Conservation (phyloP, 2,888 invertebrate species). For the Heteromyza rotundicornis region DNA sequence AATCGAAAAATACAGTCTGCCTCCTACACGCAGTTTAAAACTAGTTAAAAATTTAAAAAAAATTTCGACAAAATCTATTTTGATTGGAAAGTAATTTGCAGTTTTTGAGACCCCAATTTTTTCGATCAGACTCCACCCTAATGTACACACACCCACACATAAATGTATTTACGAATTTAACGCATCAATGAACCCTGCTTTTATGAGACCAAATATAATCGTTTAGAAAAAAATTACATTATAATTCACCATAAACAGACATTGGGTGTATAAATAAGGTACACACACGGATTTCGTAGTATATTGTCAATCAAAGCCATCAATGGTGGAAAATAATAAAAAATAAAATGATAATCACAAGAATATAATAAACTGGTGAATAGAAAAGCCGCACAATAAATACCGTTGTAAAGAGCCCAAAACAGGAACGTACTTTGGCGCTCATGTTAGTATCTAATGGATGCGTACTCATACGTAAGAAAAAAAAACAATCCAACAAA, state of each 20-base stretch:
- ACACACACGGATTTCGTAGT: neutral
- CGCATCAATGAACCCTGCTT: neutral
- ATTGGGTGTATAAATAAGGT: neutral
- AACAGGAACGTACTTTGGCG: neutral
- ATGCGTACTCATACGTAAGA: neutral
- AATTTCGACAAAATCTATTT: too few relatives aligned
- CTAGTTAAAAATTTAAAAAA: too few relatives aligned
- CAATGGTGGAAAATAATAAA: slow-evolving; percentile 36
- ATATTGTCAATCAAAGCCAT: slow-evolving; percentile 31
- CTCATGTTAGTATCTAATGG: slow-evolving; percentile 7
- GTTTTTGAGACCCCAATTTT: too few relatives aligned
- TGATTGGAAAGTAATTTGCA: too few relatives aligned
- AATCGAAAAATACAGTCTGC: too few relatives aligned
- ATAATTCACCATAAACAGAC: neutral
- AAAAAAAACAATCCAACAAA: slow-evolving; percentile 1
- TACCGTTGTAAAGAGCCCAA: slow-evolving; percentile 2
- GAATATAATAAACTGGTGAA: slow-evolving; percentile 17
- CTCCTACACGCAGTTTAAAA: too few relatives aligned
- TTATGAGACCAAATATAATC: neutral
- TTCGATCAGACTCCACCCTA: too few relatives aligned
- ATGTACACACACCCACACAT: slow-evolving; percentile 7
- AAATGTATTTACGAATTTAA: slow-evolving; percentile 16
- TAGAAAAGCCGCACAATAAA: neutral
- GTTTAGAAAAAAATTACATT: neutral
- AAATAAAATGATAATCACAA: slow-evolving; percentile 14